Conservation (phyloP, 2,888 invertebrate genomes). For the Rhodophaea formosa region DNA sequence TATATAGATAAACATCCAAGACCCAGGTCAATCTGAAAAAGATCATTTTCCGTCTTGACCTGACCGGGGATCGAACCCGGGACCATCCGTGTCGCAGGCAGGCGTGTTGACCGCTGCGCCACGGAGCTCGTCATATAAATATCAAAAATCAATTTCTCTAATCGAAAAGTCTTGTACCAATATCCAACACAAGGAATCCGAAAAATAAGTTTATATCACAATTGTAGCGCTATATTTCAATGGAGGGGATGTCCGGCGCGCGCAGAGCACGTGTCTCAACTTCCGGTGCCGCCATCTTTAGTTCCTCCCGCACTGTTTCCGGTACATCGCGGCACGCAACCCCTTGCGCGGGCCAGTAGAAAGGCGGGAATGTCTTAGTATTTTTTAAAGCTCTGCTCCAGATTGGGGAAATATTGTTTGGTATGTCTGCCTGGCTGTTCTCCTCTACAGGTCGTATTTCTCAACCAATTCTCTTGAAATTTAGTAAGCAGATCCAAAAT, state of each 20-base stretch:
- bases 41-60: no score
- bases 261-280: conserved; percentile 73
- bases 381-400: not conserved
- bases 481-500: no score
- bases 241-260: conserved; percentile 74
- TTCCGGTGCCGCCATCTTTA: conserved; percentile 78
- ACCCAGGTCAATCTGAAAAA: no score
- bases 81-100: no score
- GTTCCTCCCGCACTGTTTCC: conserved; percentile 55
- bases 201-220: conserved; percentile 32
- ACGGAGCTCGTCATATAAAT: not conserved
- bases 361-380: conserved; percentile 23
- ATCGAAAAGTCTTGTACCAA: conserved; percentile 37
- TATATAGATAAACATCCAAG: no score
- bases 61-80: no score
- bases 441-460: no score
- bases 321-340: conserved; percentile 65
- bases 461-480: no score
- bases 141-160: conserved; percentile 20
- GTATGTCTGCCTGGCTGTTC: no score
- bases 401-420: no score
- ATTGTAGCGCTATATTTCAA: conserved; percentile 71
- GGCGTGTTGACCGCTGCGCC: no score
- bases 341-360: conserved; percentile 61
- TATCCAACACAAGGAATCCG: conserved; percentile 26